These are phyloP conservation scores for Babylonia areolata DNA, from an alignment of 1,140 invertebrate species.

Conservation along the genomic window DNA sequence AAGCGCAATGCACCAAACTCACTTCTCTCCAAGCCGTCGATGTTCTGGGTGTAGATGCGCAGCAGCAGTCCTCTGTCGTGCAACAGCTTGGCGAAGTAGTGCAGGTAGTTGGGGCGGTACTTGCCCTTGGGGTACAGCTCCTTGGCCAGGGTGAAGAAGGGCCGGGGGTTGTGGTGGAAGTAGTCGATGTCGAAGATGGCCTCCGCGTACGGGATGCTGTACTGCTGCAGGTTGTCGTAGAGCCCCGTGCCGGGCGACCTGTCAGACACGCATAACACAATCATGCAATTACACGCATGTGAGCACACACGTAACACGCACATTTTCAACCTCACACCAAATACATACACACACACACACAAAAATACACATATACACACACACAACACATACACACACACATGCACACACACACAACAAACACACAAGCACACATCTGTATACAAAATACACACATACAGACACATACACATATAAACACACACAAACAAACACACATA, in stretches of 20 bases:
- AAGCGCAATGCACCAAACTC: slow-evolving; percentile 55
- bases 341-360: neutral
- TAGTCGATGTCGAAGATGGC: slow-evolving; percentile 92
- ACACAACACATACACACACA: neutral
- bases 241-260: slow-evolving; percentile 92
- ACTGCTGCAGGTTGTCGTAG: slow-evolving; percentile 94
- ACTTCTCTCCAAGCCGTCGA: slow-evolving; percentile 77
- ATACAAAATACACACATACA: neutral
- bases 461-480: neutral
- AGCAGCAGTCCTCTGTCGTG: slow-evolving; percentile 74
- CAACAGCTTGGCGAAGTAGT: slow-evolving; percentile 74
- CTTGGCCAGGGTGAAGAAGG: slow-evolving; percentile 76
- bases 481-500: neutral
- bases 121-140: slow-evolving; percentile 76
- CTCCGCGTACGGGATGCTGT: slow-evolving; percentile 93
- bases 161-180: slow-evolving; percentile 75
- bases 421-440: no score
- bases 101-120: slow-evolving; percentile 75
- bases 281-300: neutral
- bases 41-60: slow-evolving; percentile 77
- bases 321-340: no score
- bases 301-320: neutral
- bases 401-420: neutral
- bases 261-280: slow-evolving; percentile 70
- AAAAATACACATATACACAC: neutral